Percentiles rank a stretch among this genome's conserved stretches.
Evolutionary conservation across 2,888 invertebrate genomes (phyloP).

Genomic region (Nephrocerus scutellatus): DNA sequence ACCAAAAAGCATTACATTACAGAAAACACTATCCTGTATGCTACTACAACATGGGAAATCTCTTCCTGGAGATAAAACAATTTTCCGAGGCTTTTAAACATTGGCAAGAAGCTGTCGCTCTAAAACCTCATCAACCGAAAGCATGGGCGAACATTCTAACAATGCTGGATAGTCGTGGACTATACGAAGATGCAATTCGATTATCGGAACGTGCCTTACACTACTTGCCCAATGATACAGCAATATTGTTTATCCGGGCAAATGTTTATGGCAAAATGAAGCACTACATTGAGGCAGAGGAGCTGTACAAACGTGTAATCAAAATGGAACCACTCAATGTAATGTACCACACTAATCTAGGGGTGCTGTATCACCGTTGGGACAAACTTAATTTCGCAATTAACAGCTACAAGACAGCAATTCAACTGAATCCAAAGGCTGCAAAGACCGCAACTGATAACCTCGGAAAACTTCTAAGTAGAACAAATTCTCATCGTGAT

Average conservation of each 20-base stretch:
- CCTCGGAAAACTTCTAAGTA: conserved; percentile 51
- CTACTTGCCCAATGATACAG: conserved; percentile 65
- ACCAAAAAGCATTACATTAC: conserved; percentile 68
- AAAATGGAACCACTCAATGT: conserved; percentile 61
- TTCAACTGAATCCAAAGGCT: conserved; percentile 60
- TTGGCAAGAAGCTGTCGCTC: conserved; percentile 74
- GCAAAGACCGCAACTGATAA: conserved; percentile 65
- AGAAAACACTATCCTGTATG: conserved; percentile 84
- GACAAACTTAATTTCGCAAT: conserved; percentile 68
- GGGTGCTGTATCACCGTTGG: conserved; percentile 91
- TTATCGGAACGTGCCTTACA: conserved; percentile 63
- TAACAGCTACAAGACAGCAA: conserved; percentile 66
- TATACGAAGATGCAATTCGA: conserved; percentile 61
- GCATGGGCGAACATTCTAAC: conserved; percentile 92
- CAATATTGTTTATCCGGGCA: conserved; percentile 78
- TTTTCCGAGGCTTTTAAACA: conserved; percentile 67
- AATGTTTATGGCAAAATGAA: conserved; percentile 81
- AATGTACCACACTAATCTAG: conserved; percentile 84
- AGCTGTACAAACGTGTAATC: conserved; percentile 71
- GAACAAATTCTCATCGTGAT: too few species aligned
- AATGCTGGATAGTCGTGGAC: conserved; percentile 69
- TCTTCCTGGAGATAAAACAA: conserved; percentile 74
- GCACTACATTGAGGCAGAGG: conserved; percentile 71
- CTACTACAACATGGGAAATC: conserved; percentile 88
- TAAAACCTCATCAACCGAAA: conserved; percentile 69